Base-by-base conservation (phyloP, 2,797 vertebrate species). In the Pseudochaenichthys georgianus region DNA sequence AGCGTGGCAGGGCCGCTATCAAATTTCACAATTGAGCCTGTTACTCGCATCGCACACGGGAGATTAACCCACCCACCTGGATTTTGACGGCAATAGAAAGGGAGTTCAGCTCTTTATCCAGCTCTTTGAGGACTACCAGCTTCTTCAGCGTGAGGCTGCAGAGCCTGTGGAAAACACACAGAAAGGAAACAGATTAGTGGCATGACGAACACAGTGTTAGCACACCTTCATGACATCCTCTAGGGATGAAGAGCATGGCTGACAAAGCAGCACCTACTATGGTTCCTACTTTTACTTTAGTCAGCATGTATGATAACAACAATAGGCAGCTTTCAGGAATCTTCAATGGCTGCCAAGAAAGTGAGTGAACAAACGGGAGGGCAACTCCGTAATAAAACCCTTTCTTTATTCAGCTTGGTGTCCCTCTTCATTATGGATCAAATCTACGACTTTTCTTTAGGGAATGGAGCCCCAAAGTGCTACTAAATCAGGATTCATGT, bases 81-180 rank as follows among this genome's bases (percentile, higher is more conserved):
- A 96, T 94, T 91, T 96, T 96, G 50, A 96, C 95, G n/a, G 95
- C 95, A 80, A 96, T 96, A 23, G 95, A 94, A 57, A 96, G 88
- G 1, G 95, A 96, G 87, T 85, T 95, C 70, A 96, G 89, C 75
- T 96, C 95, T 86, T 94, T 94, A 81, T 96, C 95, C 89, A 96
- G 90, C 84, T 96, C 95, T 90, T 94, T 95, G 53, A 96, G 91
- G 61, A 96, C 94, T 1, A 95, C 93, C 57, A 96, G 93, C 84
- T 94, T 95, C 84, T 96, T 96, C 75, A 96, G 85, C 0, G 95
- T 96, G 60, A 96, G 93, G 88, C 91, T 96, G 91, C 95, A 96
- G 45, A 96, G 89, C 78, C 95, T 96, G 84, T 64, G 64, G 51
- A 19, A 73, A 46, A 64, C 15, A 74, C 47, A 74, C 59, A 47